These are phyloP conservation scores for Harpegnathos saltator DNA, from an alignment of 1,140 invertebrate species.

Conservation along the genomic window DNA sequence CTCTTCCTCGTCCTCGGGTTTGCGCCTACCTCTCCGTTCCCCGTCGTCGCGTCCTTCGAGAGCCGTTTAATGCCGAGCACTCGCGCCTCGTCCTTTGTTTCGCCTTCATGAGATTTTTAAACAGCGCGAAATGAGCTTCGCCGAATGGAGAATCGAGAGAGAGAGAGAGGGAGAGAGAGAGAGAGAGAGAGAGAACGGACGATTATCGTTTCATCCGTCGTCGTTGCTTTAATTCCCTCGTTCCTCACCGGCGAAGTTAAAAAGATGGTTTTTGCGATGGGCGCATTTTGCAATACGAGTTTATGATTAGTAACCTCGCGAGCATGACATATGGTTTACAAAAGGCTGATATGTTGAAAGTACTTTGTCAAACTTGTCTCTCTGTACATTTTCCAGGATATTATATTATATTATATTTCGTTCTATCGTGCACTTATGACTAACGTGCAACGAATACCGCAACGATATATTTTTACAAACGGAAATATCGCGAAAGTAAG, in stretches of 20 bases:
- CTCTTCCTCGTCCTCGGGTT: constrained; percentile 67
- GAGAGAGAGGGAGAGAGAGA: not conserved
- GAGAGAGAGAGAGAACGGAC: constrained; percentile 50
- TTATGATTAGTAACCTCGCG: constrained; percentile 14
- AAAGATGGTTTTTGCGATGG: constrained; percentile 34
- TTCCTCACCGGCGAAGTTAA: constrained; percentile 27
- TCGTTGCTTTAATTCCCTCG: constrained; percentile 73
- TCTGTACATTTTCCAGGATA: no score
- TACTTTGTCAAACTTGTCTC: no score
- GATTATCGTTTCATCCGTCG: constrained; percentile 79
- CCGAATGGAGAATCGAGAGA: constrained; percentile 68
- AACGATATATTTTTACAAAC: no score
- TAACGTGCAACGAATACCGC: no score
- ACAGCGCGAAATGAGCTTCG: constrained; percentile 80
- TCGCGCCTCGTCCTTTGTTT: constrained; percentile 80
- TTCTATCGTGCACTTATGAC: no score
- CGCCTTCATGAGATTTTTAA: constrained; percentile 84
- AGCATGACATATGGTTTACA: not conserved
- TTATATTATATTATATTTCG: no score
- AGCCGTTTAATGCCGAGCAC: constrained; percentile 78
- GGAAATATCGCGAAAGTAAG: not conserved
- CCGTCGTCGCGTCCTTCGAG: constrained; percentile 65
- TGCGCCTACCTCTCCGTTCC: constrained; percentile 38
- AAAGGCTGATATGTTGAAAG: no score
- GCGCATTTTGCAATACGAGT: not conserved